Evolutionary conservation across 2,113 vertebrate genomes (phyloP).

Genomic region (Callopanchax toddi): DNA sequence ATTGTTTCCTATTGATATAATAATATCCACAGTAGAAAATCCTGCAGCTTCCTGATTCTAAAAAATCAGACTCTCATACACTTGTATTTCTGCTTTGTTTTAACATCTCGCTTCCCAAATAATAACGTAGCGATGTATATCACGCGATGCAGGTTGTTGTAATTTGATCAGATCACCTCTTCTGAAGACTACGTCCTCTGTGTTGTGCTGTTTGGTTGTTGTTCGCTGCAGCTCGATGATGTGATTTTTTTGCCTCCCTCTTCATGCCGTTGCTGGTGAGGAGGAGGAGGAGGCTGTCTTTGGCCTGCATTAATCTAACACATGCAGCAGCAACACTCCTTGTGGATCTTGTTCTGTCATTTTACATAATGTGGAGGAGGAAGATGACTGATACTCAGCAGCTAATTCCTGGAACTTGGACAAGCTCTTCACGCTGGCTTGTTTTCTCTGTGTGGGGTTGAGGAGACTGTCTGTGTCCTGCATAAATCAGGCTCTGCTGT

Average conservation of each 20-base stretch:
- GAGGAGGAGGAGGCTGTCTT: constrained; percentile 56
- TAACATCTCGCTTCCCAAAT: too few species aligned
- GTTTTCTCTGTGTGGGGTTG: constrained; percentile 41
- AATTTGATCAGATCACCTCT: neutral
- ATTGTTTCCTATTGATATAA: too few species aligned
- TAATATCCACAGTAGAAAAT: too few species aligned
- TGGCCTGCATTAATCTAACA: constrained; percentile 50
- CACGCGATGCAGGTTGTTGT: too few species aligned
- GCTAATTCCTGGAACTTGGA: constrained; percentile 57
- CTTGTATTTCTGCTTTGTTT: too few species aligned
- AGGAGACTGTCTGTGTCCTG: constrained; percentile 29
- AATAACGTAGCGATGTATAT: too few species aligned
- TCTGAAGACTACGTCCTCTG: constrained; percentile 4
- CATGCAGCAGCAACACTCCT: constrained; percentile 43
- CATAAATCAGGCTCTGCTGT: constrained; percentile 33
- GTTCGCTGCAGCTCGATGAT: constrained; percentile 14
- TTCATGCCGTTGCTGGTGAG: constrained; percentile 40
- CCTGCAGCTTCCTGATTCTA: too few species aligned
- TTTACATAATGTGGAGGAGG: constrained; percentile 57
- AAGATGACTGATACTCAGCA: constrained; percentile 57
- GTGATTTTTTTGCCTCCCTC: constrained; percentile 30
- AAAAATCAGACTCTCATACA: too few species aligned
- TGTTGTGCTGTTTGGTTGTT: constrained; percentile 7
- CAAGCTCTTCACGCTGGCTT: constrained; percentile 49
- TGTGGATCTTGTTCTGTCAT: constrained; percentile 46